Percentiles rank a stretch among this genome's conserved stretches.
phyloP scores from a whole-genome alignment of 2,113 vertebrate genomes.

The Pelvicachromis taeniatus region DNA sequence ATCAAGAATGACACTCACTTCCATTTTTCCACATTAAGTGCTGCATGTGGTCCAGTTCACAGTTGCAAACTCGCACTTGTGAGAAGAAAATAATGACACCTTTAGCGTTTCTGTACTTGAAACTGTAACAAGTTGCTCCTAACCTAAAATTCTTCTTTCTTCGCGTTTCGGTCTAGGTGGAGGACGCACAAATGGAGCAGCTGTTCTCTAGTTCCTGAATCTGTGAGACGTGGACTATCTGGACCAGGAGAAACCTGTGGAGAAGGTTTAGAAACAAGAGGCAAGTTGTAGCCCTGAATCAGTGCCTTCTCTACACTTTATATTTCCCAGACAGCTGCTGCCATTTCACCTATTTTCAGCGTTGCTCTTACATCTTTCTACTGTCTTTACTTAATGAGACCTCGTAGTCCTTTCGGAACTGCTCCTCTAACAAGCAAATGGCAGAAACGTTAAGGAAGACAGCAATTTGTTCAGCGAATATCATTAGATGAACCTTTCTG shows the following conservation, averaged over 20 bases:
- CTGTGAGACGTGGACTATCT: slow-evolving; percentile 69
- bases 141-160: neutral
- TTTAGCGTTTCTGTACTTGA: neutral
- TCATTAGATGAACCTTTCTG: slow-evolving; percentile 10
- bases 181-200: slow-evolving; percentile 83
- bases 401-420: slow-evolving; percentile 22
- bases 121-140: neutral
- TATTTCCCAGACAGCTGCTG: neutral
- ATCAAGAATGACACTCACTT: neutral
- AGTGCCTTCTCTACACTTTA: neutral
- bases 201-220: slow-evolving; percentile 84
- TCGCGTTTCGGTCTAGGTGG: slow-evolving; percentile 79
- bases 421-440: slow-evolving; percentile 31
- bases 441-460: slow-evolving; percentile 19
- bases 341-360: neutral
- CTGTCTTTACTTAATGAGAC: slow-evolving; percentile 27
- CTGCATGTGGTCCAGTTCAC: neutral
- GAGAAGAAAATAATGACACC: neutral
- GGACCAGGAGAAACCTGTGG: slow-evolving; percentile 82
- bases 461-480: slow-evolving; percentile 28
- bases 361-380: neutral
- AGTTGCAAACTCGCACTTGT: neutral
- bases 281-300: slow-evolving; percentile 65
- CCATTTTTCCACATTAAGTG: neutral
- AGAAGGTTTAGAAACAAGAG: slow-evolving; percentile 87